Base-by-base conservation (phyloP, 1,140 invertebrate species). In the Argopecten irradians region DNA sequence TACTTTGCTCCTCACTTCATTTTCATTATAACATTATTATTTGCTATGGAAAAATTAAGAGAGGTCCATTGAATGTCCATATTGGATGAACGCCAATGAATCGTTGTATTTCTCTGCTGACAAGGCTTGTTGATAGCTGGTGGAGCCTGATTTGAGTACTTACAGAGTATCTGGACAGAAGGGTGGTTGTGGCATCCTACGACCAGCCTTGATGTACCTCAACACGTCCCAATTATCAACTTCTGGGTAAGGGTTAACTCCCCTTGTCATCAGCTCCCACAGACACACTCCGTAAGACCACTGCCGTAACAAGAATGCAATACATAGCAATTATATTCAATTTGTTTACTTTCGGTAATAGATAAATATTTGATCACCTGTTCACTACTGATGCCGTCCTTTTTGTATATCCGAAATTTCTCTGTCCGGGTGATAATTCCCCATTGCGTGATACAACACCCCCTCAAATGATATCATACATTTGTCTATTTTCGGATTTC, bases 221-320 rank as follows among this genome's bases (percentile, higher is more conserved):
- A 97, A 97, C 94, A 99, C 97, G 95, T 99, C 98, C 94, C 98
- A 98, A 88, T 98, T 98, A 95, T 98, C 98, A n/a, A 99, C 97
- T 94, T 99, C 98, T 16, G 97, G 96, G 93, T 98, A 98, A 0
- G 98, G 98, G 90, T 98, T 97, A 88, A 98, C 97, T 39, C 97
- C 98, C 88, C 98, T 96, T 2, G 98, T 99, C 89, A 98, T 97
- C 92, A 99, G 95, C 95, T 99, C 98, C 98, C 98, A 99, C 82
- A 99, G 96, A 43, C 98, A 97, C 39, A 99, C 97, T 34, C 98
- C 98, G 96, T 98, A 97, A 3, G 98, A 97, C 98, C 98, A 99
- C 97, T 98, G 95, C 1, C n/a, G n/a, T 90, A 96, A 96, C 5
- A n/a, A 83, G 87, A 19, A 82, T 32, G 34, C 34, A 82, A 84